Percentiles rank a stretch among this genome's conserved stretches.
phyloP scores from a whole-genome alignment of 2,113 vertebrate species.

The Drymodes brunneopygia region DNA sequence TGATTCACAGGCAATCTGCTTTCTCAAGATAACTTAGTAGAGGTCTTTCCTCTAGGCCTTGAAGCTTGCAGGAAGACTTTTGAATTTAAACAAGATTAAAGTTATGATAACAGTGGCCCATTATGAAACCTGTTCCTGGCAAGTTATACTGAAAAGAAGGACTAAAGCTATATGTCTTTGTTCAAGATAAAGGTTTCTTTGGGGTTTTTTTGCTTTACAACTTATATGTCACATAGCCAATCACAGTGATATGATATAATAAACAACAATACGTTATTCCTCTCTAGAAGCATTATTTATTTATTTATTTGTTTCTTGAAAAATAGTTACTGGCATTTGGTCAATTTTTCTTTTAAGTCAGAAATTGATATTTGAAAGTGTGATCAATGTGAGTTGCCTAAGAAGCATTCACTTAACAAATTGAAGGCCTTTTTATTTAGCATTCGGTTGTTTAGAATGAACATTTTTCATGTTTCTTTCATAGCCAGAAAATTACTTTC shows the following conservation, averaged over 20 bases:
- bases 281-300: neutral
- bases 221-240: neutral
- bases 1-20: slow-evolving; percentile 56
- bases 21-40: slow-evolving; percentile 56
- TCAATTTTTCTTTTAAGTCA: neutral
- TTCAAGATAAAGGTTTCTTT: neutral
- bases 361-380: neutral
- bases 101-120: slow-evolving; percentile 54
- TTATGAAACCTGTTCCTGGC: slow-evolving; percentile 42
- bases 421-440: neutral
- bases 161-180: neutral
- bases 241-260: neutral
- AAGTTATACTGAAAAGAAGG: slow-evolving; percentile 24
- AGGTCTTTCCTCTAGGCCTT: slow-evolving; percentile 40
- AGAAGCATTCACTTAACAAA: neutral
- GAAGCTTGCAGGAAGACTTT: slow-evolving; percentile 48
- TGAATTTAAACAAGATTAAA: slow-evolving; percentile 70
- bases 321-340: neutral
- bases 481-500: neutral
- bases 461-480: neutral
- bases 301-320: neutral
- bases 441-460: neutral
- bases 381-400: neutral
- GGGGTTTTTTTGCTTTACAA: neutral
- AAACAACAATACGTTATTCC: neutral